phyloP scores from a whole-genome alignment of 2,888 invertebrate genomes.

The Drosophila tripunctata region DNA sequence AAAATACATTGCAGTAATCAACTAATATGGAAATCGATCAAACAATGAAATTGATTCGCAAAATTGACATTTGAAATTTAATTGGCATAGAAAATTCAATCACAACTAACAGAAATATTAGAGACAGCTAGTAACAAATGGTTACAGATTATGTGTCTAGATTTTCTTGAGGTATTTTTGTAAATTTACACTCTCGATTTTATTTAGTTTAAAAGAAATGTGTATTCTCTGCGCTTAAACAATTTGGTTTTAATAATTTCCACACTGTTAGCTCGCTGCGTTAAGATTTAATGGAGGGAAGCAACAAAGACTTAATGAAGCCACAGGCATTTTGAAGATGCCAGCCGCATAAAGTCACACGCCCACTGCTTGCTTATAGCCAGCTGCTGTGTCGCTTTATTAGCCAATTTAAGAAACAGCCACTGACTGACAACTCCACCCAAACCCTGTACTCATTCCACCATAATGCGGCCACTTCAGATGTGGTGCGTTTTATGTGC shows the following conservation, averaged over 20 bases:
- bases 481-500: slow-evolving; percentile 78
- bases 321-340: slow-evolving; percentile 72
- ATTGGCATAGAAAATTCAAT: too few relatives aligned
- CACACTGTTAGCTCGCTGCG: slow-evolving; percentile 4
- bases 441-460: slow-evolving; percentile 13
- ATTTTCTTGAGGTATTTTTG: too few relatives aligned
- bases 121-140: too few relatives aligned
- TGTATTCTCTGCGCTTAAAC: not conserved
- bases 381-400: slow-evolving; percentile 70
- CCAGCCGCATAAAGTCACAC: slow-evolving; percentile 54
- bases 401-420: slow-evolving; percentile 76
- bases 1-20: too few relatives aligned
- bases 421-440: slow-evolving; percentile 44
- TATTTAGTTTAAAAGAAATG: not conserved
- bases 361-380: slow-evolving; percentile 31
- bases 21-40: too few relatives aligned
- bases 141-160: too few relatives aligned
- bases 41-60: too few relatives aligned
- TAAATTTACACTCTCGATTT: too few relatives aligned
- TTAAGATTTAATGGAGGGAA: slow-evolving; percentile 35
- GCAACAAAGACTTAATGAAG: slow-evolving; percentile 65
- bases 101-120: too few relatives aligned
- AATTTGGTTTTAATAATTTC: slow-evolving; percentile 10
- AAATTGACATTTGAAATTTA: too few relatives aligned
- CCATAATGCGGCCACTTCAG: slow-evolving; percentile 33